Evolutionary conservation across 2,797 vertebrate species (phyloP), one percentile per base, ranked within the genome.

Genomic region (Podargus strigoides): DNA sequence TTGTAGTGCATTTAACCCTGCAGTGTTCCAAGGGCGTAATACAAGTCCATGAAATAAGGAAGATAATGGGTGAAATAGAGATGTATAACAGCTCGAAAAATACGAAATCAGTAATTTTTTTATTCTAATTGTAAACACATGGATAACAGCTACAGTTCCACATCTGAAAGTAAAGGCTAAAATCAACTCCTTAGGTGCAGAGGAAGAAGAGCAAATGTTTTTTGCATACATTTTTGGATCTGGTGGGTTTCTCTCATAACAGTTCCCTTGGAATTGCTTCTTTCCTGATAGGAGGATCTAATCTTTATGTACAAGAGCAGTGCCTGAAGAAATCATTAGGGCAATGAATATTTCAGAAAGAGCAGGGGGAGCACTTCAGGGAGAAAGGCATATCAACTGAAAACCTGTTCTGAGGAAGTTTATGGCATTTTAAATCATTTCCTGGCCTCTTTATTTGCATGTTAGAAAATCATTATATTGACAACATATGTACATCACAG

Each of bases 321-420:
- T 55, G 89, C 94, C 94, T 91, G 93, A 93, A 97, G 96, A 96
- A 97, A 97, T 96, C 94, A 96, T 97, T 96, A 96, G 72, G 72
- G 85, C 93, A 87, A 97, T 96, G 93, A 96, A 96, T 97, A 95
- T 96, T 97, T 96, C 89, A 95, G 93, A 95, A 89, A 82, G 89
- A 96, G 92, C 92, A 72, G 60, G 81, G 92, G 85, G 89, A 96
- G 42, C 75, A 95, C 92, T 96, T 93, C 14, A 84, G 92, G 80
- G 80, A 95, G 85, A 96, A 92, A 93, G 75, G 80, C 69, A 82
- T 87, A 96, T 96, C 97, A 94, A 94, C 92, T 93, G 87, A 95
- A 97, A 96, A 95, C 70, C 85, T 87, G 95, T 95, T 96, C 79
- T 88, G 85, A 86, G 84, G 69, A 94, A 90, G 77, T 94, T 96